A percentile compares a stretch with the other conserved stretches of the same genome.
Evolutionary conservation across 2,888 invertebrate species (phyloP).

Genomic region (Eilema caniola): DNA sequence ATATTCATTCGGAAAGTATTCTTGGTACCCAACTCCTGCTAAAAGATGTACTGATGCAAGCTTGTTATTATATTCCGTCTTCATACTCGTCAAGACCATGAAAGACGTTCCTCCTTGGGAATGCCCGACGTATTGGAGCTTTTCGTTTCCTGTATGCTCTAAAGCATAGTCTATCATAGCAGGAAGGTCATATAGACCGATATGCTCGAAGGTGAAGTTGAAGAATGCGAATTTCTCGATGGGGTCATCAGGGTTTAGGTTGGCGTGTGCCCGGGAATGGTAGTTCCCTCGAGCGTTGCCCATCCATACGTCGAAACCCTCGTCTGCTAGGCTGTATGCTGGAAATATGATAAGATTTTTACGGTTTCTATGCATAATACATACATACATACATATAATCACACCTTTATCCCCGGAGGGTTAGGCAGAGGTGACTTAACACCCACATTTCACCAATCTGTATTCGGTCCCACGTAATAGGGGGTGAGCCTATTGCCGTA

Average conservation of each 20-base stretch:
- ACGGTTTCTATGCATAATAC: no score
- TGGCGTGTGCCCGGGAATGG: constrained; percentile 81
- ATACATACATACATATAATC: no score
- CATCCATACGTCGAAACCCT: constrained; percentile 93
- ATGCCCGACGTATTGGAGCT: constrained; percentile 77
- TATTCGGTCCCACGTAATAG: no score
- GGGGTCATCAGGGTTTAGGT: constrained; percentile 61
- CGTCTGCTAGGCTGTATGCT: constrained; percentile 90
- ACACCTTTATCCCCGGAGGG: no score
- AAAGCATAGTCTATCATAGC: constrained; percentile 74
- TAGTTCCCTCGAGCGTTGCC: constrained; percentile 93
- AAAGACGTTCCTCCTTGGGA: constrained; percentile 79
- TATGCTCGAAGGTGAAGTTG: constrained; percentile 76
- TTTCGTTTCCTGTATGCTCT: constrained; percentile 55
- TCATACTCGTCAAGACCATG: constrained; percentile 64
- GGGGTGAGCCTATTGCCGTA: no score
- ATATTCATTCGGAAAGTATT: constrained; percentile 59
- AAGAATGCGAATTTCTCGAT: constrained; percentile 64
- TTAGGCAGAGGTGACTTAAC: no score
- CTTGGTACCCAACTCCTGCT: constrained; percentile 71
- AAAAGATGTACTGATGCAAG: constrained; percentile 69
- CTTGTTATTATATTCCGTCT: constrained; percentile 70
- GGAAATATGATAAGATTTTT: constrained; percentile 24
- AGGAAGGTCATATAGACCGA: constrained; percentile 70
- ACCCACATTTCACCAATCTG: no score